phyloP scores from a whole-genome alignment of 2,113 vertebrate species.

The Psilopsiagon aurifrons region DNA sequence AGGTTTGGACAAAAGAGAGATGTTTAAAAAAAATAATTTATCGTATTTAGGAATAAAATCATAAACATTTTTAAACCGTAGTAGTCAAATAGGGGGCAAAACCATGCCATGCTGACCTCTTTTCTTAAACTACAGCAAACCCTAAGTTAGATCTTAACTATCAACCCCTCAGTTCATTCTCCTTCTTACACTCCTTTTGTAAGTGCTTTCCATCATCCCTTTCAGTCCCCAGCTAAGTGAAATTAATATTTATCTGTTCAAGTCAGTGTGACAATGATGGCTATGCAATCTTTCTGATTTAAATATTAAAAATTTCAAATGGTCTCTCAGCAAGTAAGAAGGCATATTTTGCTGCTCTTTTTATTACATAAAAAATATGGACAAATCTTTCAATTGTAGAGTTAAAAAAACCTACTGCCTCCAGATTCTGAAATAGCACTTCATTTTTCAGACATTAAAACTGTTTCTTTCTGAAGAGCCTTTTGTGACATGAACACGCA shows the following conservation, averaged over 20 bases:
- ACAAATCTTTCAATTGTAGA: not conserved
- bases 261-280: not conserved
- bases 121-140: not conserved
- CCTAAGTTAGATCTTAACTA: not conserved
- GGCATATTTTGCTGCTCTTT: not conserved
- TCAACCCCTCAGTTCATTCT: not conserved
- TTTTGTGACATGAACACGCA: not conserved
- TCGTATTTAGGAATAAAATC: not conserved
- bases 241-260: not conserved
- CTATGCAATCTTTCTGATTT: not conserved
- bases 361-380: not conserved
- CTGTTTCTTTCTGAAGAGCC: constrained; percentile 11
- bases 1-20: not conserved
- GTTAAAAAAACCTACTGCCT: not conserved
- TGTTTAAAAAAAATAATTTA: not conserved
- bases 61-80: not conserved
- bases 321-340: not conserved
- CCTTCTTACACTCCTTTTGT: not conserved
- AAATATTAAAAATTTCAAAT: constrained; percentile 29
- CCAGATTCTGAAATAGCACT: constrained; percentile 22
- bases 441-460: constrained; percentile 15
- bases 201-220: not conserved
- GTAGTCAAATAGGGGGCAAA: not conserved
- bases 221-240: not conserved
- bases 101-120: not conserved